phyloP scores from a whole-genome alignment of 35 echinoderm and acorn worm genomes.

The Apostichopus californicus region DNA sequence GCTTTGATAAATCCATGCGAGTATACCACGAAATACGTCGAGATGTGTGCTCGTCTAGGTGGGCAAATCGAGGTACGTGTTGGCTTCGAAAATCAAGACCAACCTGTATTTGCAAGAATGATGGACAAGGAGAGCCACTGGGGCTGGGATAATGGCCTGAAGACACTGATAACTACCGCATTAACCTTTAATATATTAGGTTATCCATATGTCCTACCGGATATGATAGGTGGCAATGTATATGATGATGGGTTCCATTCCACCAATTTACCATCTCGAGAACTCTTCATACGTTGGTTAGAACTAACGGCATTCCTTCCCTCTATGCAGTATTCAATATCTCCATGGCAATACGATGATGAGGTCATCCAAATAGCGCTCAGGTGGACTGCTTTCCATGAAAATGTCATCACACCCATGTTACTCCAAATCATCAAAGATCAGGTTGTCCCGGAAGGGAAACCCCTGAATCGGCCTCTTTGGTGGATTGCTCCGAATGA shows the following conservation, averaged over 20 bases:
- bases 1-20: slow-evolving; percentile 80
- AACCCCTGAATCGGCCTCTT: slow-evolving; percentile 72
- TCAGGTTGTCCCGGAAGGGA: slow-evolving; percentile 54
- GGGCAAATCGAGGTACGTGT: slow-evolving; percentile 84
- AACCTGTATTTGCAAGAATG: slow-evolving; percentile 91
- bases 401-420: slow-evolving; percentile 70
- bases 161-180: slow-evolving; percentile 88
- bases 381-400: slow-evolving; percentile 70
- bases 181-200: slow-evolving; percentile 89
- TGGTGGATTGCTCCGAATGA: slow-evolving; percentile 82
- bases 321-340: slow-evolving; percentile 96
- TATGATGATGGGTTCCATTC: slow-evolving; percentile 88
- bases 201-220: slow-evolving; percentile 89
- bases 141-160: slow-evolving; percentile 94
- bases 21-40: slow-evolving; percentile 78
- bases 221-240: slow-evolving; percentile 98
- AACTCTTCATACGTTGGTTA: slow-evolving; percentile 94
- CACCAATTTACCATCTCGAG: slow-evolving; percentile 57
- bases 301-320: slow-evolving; percentile 96
- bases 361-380: slow-evolving; percentile 69
- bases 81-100: slow-evolving; percentile 86
- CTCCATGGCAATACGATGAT: slow-evolving; percentile 96
- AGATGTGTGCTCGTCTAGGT: slow-evolving; percentile 83
- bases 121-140: slow-evolving; percentile 97
- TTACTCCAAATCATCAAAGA: slow-evolving; percentile 47